phyloP scores from a whole-genome alignment of 2,888 invertebrate genomes.

The Mythimna vitellina region DNA sequence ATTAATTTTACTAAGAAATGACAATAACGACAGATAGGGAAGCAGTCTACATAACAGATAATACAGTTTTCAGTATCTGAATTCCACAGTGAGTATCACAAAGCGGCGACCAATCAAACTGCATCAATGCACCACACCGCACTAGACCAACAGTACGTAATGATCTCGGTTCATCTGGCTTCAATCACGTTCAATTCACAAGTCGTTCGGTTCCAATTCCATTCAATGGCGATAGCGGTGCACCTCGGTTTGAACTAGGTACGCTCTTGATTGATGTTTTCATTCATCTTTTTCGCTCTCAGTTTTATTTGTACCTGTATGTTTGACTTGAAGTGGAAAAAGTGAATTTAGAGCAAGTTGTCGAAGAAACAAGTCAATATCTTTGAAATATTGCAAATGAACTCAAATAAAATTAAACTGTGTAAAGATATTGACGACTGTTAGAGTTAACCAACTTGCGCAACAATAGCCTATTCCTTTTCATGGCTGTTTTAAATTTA shows the following conservation, averaged over 20 bases:
- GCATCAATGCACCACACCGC: constrained; percentile 32
- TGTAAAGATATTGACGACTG: neutral
- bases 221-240: constrained; percentile 54
- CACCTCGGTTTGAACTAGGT: constrained; percentile 40
- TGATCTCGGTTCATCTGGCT: constrained; percentile 68
- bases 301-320: constrained; percentile 31
- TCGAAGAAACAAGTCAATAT: constrained; percentile 1
- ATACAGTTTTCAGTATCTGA: constrained; percentile 15
- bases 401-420: neutral
- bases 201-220: constrained; percentile 57
- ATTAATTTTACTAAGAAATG: neutral
- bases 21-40: neutral
- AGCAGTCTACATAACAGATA: neutral
- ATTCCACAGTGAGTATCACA: constrained; percentile 36
- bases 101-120: constrained; percentile 46
- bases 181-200: constrained; percentile 68
- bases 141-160: constrained; percentile 54
- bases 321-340: neutral
- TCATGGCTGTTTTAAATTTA: constrained; percentile 5
- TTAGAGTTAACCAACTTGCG: neutral
- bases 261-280: constrained; percentile 56
- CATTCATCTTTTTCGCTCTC: constrained; percentile 39
- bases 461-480: constrained; percentile 22
- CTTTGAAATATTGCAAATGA: constrained; percentile 4
- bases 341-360: neutral